phyloP scores from a whole-genome alignment of 2,888 invertebrate genomes.

The Perizoma affinitatum region DNA sequence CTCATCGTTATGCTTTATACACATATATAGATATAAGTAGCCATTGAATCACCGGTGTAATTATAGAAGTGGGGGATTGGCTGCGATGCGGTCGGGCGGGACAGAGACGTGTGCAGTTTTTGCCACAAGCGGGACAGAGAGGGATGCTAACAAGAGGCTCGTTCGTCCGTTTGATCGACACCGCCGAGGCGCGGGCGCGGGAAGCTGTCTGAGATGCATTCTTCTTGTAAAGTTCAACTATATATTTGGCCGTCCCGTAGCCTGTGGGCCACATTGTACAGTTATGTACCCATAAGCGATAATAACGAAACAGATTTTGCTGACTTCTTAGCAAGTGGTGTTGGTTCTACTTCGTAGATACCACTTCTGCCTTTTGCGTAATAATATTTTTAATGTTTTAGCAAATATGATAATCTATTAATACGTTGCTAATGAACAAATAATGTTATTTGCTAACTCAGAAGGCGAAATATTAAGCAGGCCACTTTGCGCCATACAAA shows the following conservation, averaged over 20 bases:
- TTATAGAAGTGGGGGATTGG: conserved; percentile 85
- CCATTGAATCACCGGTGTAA: conserved; percentile 84
- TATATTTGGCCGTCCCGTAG: conserved; percentile 75
- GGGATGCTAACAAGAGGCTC: conserved; percentile 80
- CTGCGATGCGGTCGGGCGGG: conserved; percentile 76
- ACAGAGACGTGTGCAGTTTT: conserved; percentile 58
- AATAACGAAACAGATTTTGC: conserved; percentile 39
- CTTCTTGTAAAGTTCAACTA: conserved; percentile 82
- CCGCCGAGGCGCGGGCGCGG: conserved; percentile 80
- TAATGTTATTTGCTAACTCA: conserved; percentile 19
- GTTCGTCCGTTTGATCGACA: conserved; percentile 83
- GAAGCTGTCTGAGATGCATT: conserved; percentile 80
- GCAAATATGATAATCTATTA: conserved; percentile 17
- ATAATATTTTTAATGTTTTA: conserved; percentile 6
- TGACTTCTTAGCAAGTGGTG: conserved; percentile 21
- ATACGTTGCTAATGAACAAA: conserved; percentile 14
- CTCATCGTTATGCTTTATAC: conserved; percentile 77
- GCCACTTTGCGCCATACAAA: conserved; percentile 51
- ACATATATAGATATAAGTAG: conserved; percentile 80
- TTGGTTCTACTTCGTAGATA: conserved; percentile 8
- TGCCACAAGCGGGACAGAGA: conserved; percentile 62
- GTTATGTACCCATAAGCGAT: conserved; percentile 63
- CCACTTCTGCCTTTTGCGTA: conserved; percentile 9
- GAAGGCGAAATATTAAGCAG: conserved; percentile 11
- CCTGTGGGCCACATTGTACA: conserved; percentile 59